Base-by-base conservation (phyloP, 2,888 invertebrate genomes). In the Danaus chrysippus region DNA sequence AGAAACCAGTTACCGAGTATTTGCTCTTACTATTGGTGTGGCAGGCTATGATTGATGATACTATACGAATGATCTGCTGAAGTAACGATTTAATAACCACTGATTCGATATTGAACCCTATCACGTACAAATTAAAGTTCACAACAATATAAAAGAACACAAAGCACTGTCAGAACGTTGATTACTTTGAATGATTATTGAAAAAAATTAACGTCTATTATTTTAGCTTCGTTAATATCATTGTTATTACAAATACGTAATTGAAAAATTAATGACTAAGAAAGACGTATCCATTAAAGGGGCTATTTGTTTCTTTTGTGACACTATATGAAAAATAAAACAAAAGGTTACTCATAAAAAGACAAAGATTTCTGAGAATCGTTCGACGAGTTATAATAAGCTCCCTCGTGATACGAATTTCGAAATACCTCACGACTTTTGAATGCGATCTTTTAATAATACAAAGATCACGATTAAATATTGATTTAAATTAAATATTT, bases 1-100 rank as follows among this genome's bases (percentile, higher is more conserved):
- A 63, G 73, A 69, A 79, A 81, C 79, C 76, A 77, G 81, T 81
- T 82, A 79, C 77, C 74, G 72, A 78, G 78, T 82, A 84, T 83
- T 83, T 84, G 80, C 78, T 77, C 77, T 77, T 70, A 73, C 78
- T 82, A 84, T 82, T 83, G 83, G 84, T 78, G 77, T 84, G 84
- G 79, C 82, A 79, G 70, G 70, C 69, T 66, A 78, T 83, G 84
- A 84, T 83, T 75, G 79, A 84, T 83, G 76, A 76, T 76, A 68
- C 71, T 71, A 76, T 71, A 74, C 76, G 66, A 70, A 68, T 62
- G 63, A 64, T 70, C 70, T 68, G 68, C 64, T 67, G 67, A 68
- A 71, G 69, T 72, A 70, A 70, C 58, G 69, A 59, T 69, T 67
- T 69, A 69, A 70, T 71, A 68, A 69, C 58, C 62, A 66, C 61